A percentile compares a stretch with the other conserved stretches of the same genome.
Conservation (phyloP, 2,888 invertebrate species). For the Drosophila demipolita region DNA sequence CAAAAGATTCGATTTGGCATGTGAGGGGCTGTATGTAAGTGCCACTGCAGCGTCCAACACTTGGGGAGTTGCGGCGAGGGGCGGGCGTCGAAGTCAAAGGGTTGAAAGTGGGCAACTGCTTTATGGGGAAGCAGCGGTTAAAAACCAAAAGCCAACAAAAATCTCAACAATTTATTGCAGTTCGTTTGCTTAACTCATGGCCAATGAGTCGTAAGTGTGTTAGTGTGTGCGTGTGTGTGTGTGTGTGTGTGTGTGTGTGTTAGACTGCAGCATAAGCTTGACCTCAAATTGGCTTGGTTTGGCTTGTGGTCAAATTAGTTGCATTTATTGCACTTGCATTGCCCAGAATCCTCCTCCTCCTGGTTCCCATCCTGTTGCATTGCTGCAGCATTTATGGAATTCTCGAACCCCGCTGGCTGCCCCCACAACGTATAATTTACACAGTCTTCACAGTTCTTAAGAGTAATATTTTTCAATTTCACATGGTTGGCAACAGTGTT, state of each 20-base stretch:
- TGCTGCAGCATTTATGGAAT: background rate
- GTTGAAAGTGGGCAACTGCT: conserved; percentile 36
- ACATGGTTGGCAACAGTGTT: background rate
- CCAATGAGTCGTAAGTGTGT: conserved; percentile 4
- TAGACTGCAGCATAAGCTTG: conserved; percentile 8
- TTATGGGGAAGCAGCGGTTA: conserved; percentile 1
- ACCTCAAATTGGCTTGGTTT: conserved; percentile 19
- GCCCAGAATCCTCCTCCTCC: background rate
- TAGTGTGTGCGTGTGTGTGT: background rate
- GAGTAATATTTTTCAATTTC: background rate
- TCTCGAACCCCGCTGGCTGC: background rate
- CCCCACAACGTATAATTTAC: background rate
- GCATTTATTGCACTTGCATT: conserved; percentile 28
- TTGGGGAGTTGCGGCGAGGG: background rate
- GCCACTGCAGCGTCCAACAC: conserved; percentile 5
- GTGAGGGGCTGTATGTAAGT: conserved; percentile 26
- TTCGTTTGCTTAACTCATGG: conserved; percentile 38
- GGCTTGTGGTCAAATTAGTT: conserved; percentile 48
- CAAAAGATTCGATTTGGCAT: conserved; percentile 42
- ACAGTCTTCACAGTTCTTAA: background rate
- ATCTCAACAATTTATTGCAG: conserved; percentile 59
- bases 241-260: conserved; percentile 2
- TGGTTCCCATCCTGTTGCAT: background rate
- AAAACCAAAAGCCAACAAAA: conserved; percentile 30
- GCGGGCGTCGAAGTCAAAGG: conserved; percentile 25